phyloP scores from a whole-genome alignment of 2,797 vertebrate genomes.

The Sebastes miniatus region DNA sequence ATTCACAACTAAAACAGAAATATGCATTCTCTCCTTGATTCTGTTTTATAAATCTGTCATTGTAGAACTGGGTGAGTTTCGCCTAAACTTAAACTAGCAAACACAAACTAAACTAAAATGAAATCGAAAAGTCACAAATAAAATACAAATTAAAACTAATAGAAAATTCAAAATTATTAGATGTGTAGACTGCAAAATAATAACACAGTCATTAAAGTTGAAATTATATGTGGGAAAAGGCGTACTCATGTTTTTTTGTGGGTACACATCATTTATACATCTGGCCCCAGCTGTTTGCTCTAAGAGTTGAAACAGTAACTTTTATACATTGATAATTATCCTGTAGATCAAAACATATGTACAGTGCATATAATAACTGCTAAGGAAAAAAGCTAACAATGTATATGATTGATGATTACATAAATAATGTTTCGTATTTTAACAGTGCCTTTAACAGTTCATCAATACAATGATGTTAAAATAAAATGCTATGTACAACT shows the following conservation, averaged over 20 bases:
- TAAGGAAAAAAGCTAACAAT: background rate
- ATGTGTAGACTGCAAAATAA: background rate
- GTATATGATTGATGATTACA: background rate
- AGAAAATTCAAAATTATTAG: no score
- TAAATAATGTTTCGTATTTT: slow-evolving; percentile 36
- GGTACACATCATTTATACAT: background rate
- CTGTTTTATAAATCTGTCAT: background rate
- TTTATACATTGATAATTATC: background rate
- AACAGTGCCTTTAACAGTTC: background rate
- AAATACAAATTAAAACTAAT: no score
- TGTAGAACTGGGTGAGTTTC: background rate
- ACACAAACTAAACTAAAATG: no score
- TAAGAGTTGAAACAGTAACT: slow-evolving; percentile 15
- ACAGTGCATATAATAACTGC: background rate
- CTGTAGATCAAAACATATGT: background rate
- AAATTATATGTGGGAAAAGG: background rate
- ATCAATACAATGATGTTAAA: background rate
- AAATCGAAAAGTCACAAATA: no score
- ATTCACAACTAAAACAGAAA: background rate
- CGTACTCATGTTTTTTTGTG: background rate
- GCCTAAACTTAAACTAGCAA: no score
- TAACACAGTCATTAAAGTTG: background rate
- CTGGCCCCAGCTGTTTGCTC: slow-evolving; percentile 21
- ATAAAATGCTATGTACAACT: slow-evolving; percentile 7
- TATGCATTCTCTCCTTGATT: background rate